Base-by-base conservation (phyloP, 1,140 invertebrate species). In the Aphidius ervi region DNA sequence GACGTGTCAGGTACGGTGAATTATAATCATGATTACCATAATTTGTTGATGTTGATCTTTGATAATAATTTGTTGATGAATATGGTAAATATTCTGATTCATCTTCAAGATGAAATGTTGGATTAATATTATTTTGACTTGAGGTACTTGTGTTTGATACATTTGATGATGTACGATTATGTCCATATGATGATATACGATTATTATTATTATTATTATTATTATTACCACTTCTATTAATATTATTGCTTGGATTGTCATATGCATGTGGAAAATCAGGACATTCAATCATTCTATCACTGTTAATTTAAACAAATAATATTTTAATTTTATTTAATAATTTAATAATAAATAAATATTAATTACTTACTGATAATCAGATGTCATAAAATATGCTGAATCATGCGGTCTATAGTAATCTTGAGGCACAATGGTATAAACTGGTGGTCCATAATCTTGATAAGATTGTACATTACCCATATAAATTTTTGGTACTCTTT, bases 161-260 rank as follows among this genome's bases (percentile, higher is more conserved):
- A 71, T 89, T 89, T 5, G 88, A 89, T 5, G 87, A 84, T 5
- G 88, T 90, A 58, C 87, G 80, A 61, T 84, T 80, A 71, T 89
- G 88, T 4, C 76, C 77, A 46, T 82, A 82, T 5, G 78, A 66
- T 4, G 81, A 75, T 20, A 82, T 62, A 62, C 81, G 75, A 31
- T 31, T 31, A 31, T 31, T 31, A 31, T 3, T 31, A 31, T 16
- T 52, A 31, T 31, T 31, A 31, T 31, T 31, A 31, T 3, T 31
- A 31, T 16, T 52, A n/a, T 78, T 75, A 3, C 76, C 77, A 9
- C 81, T 81, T 42, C 82, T 76, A 31, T 79, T 75, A 5, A 82
- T 78, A 63, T 78, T 83, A 59, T 77, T 82, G 52, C 80, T 81
- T 10, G 82, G 83, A 73, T 85, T 87, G 70, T 87, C 85, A 64